phyloP scores from a whole-genome alignment of 1,140 invertebrate genomes.

The Metopolophium dirhodum region DNA sequence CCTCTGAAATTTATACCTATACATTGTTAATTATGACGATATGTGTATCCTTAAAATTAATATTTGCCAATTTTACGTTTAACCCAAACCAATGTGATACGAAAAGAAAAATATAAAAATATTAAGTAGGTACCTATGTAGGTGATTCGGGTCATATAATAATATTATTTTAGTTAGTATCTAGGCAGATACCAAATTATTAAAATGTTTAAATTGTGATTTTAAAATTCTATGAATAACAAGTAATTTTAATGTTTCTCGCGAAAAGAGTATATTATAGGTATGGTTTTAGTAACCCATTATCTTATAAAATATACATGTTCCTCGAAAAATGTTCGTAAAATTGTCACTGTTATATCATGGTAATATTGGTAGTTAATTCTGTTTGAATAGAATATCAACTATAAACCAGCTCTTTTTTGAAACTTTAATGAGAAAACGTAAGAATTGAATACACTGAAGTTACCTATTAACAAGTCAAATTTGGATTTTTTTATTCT shows the following conservation, averaged over 20 bases:
- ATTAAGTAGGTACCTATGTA: too few relatives aligned
- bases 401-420: neutral
- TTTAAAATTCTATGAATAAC: neutral
- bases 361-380: too few relatives aligned
- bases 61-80: neutral
- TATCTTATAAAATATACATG: neutral
- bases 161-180: neutral
- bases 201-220: neutral
- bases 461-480: neutral
- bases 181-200: too few relatives aligned
- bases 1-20: neutral
- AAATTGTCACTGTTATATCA: too few relatives aligned
- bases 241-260: neutral
- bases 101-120: neutral
- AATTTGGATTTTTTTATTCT: neutral
- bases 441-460: neutral
- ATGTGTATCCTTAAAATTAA: neutral
- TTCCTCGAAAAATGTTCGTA: too few relatives aligned
- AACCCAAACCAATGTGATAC: neutral
- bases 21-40: neutral
- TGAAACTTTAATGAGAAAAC: neutral
- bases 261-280: too few relatives aligned
- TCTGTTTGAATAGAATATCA: too few relatives aligned
- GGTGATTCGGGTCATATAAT: too few relatives aligned
- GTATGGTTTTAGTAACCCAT: neutral